phyloP scores from a whole-genome alignment of 2,888 invertebrate genomes.

The Acanthoscelides obtectus region DNA sequence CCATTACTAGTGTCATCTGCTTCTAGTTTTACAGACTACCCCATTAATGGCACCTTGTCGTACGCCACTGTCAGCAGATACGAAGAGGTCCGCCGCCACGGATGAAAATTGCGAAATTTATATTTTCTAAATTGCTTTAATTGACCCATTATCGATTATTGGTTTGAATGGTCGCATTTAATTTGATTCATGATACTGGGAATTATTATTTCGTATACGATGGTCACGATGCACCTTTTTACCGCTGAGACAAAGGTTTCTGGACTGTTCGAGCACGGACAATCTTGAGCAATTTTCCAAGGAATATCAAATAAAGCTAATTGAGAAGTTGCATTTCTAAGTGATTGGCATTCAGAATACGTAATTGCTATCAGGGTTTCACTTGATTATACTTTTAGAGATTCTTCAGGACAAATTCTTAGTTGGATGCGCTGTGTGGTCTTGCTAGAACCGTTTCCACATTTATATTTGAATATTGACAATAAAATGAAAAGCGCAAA shows the following conservation, averaged over 20 bases:
- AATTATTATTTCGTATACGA: background rate
- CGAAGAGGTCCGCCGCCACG: background rate
- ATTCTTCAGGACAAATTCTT: no score
- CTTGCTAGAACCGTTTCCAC: no score
- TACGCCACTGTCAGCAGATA: background rate
- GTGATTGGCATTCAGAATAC: background rate
- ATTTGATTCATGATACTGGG: background rate
- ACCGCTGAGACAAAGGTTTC: background rate
- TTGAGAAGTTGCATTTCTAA: background rate
- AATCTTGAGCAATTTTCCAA: background rate
- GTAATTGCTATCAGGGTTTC: background rate
- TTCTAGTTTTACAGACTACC: no score
- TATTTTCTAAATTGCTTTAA: background rate
- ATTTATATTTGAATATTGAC: no score
- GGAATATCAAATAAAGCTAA: background rate
- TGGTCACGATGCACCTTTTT: background rate
- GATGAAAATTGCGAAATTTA: background rate
- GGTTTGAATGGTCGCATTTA: background rate
- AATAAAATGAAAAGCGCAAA: no score
- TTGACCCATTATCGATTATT: background rate
- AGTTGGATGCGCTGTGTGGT: no score
- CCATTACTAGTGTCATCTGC: no score
- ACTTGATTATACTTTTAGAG: no score
- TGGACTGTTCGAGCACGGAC: background rate
- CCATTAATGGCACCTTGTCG: no score